Evolutionary conservation across 2,888 invertebrate species (phyloP).

Genomic region (Dasysyrphus tricinctus): DNA sequence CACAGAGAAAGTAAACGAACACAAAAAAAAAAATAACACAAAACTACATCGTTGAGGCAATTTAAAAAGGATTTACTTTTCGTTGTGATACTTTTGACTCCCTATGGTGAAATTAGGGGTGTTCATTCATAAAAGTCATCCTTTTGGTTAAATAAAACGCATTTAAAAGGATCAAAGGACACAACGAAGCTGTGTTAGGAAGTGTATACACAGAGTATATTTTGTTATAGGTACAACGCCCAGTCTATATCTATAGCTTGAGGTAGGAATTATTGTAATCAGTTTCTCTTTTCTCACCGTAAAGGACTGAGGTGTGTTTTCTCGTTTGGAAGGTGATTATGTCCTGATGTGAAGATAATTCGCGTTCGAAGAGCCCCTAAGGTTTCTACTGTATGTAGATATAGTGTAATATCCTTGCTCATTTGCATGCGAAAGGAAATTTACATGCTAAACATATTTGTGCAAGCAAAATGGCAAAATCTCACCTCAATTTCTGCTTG

Average conservation of each 20-base stretch:
- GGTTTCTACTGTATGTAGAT: constrained; percentile 6
- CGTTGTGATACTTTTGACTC: constrained; percentile 49
- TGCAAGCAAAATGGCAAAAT: constrained; percentile 53
- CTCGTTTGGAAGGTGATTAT: constrained; percentile 63
- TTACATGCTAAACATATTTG: constrained; percentile 75
- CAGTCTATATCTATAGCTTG: constrained; percentile 25
- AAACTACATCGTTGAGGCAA: constrained; percentile 74
- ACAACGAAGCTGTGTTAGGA: constrained; percentile 10
- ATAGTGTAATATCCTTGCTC: constrained; percentile 59
- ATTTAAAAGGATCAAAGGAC: constrained; percentile 69
- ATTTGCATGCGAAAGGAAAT: constrained; percentile 74
- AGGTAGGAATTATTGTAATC: constrained; percentile 66
- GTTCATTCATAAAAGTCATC: constrained; percentile 75
- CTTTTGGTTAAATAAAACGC: constrained; percentile 74
- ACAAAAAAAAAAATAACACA: constrained; percentile 41
- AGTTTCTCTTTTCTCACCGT: constrained; percentile 5
- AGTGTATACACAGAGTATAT: constrained; percentile 4
- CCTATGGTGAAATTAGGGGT: constrained; percentile 70
- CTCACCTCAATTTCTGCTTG: constrained; percentile 67
- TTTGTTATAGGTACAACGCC: constrained; percentile 17
- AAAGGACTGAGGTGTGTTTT: constrained; percentile 56
- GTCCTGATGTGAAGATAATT: constrained; percentile 75
- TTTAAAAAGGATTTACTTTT: constrained; percentile 74
- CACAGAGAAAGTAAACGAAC: background rate
- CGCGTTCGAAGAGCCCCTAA: constrained; percentile 55